Percentiles rank a stretch among this genome's conserved stretches.
These are phyloP conservation scores for Bombus polaris DNA, from an alignment of 1,140 invertebrate genomes.

Conservation along the genomic window DNA sequence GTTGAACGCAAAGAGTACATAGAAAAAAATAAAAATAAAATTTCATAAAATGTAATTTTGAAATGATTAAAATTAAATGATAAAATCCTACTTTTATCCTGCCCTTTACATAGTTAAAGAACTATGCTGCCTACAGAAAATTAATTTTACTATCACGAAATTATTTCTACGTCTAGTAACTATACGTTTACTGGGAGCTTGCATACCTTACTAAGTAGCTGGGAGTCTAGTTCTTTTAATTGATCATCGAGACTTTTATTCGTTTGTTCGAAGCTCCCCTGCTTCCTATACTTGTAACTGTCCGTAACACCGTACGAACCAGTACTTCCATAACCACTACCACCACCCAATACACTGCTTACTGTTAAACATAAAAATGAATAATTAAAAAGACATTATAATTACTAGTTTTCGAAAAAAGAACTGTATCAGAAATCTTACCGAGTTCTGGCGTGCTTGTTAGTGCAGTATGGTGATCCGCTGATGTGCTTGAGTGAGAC, in stretches of 20 bases:
- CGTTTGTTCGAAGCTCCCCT: conserved; percentile 88
- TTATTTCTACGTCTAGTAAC: conserved; percentile 10
- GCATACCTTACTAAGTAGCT: conserved; percentile 88
- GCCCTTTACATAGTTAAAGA: not conserved
- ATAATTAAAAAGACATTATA: not conserved
- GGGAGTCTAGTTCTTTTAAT: conserved; percentile 90
- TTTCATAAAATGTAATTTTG: not conserved
- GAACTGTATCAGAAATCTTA: conserved; percentile 52
- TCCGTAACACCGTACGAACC: conserved; percentile 85
- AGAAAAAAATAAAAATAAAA: conserved; percentile 2
- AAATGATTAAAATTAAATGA: not conserved
- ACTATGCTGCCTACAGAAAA: not conserved
- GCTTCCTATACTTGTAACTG: conserved; percentile 84
- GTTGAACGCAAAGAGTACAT: conserved; percentile 11
- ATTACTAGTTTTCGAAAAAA: not conserved
- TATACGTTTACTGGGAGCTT: conserved; percentile 64
- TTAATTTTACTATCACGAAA: not conserved
- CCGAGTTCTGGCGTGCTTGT: conserved; percentile 80
- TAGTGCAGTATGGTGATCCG: conserved; percentile 78
- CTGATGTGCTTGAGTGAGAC: conserved; percentile 81
- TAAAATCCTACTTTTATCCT: conserved; percentile 3
- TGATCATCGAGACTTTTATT: conserved; percentile 91
- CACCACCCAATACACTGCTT: conserved; percentile 84
- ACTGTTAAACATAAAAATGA: conserved; percentile 71
- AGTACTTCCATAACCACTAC: conserved; percentile 84